Evolutionary conservation across 2,113 vertebrate species (phyloP).

Genomic region (Sceloporus tristichus): DNA sequence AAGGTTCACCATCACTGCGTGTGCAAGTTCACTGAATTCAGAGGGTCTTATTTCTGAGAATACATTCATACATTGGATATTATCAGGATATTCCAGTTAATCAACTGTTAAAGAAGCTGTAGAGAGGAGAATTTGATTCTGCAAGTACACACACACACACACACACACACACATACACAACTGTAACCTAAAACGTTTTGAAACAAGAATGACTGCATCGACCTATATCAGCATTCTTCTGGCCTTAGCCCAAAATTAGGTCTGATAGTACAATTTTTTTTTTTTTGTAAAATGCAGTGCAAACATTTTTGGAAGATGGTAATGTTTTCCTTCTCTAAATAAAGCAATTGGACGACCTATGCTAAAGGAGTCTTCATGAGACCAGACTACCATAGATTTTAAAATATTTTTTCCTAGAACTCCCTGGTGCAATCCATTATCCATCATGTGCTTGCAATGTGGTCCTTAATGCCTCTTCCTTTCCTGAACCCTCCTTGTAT

Average conservation of each 20-base stretch:
- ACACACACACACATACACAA: too few species aligned
- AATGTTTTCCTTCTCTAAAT: neutral
- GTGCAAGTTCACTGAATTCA: neutral
- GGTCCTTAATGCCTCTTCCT: too few species aligned
- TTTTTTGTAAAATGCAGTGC: neutral
- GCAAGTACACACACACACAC: too few species aligned
- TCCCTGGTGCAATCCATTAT: too few species aligned
- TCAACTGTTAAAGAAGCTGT: neutral
- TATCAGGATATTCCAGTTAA: neutral
- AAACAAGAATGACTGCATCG: neutral
- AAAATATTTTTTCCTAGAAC: too few species aligned
- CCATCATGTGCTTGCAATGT: too few species aligned
- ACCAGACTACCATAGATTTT: too few species aligned
- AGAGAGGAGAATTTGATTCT: neutral
- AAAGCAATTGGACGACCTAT: too few species aligned
- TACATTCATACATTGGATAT: neutral
- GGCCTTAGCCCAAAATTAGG: neutral
- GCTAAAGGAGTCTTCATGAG: too few species aligned
- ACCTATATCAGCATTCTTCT: neutral
- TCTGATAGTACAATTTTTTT: neutral
- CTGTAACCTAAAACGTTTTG: neutral
- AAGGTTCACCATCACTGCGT: too few species aligned
- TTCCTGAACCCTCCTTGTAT: too few species aligned
- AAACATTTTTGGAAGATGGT: neutral
- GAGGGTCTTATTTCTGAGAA: neutral